phyloP scores from a whole-genome alignment of 2,888 invertebrate species.

The Drosophila atroscutellata region DNA sequence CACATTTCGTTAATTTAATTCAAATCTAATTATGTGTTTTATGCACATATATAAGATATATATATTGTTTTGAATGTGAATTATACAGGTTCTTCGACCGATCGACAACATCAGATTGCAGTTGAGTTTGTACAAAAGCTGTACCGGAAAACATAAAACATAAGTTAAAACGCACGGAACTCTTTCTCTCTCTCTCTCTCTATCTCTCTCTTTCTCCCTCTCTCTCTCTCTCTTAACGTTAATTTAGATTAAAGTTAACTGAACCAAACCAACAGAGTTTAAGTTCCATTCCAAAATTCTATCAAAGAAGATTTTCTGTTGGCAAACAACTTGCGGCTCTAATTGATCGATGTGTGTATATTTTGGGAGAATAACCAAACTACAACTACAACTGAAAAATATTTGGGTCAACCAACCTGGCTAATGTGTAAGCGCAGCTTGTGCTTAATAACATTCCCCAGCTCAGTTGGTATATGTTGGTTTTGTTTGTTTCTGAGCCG shows the following conservation, averaged over 20 bases:
- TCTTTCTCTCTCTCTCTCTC: not conserved
- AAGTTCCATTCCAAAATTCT: not conserved
- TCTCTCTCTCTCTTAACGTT: not conserved
- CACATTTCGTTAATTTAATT: not conserved
- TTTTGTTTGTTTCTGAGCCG: conserved; percentile 27
- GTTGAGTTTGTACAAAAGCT: not conserved
- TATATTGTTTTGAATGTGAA: not conserved
- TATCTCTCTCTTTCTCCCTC: not conserved
- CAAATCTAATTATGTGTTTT: not conserved
- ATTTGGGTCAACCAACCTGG: conserved; percentile 51
- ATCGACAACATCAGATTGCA: not conserved
- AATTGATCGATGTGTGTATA: conserved; percentile 16
- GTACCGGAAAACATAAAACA: not conserved
- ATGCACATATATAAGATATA: fast-evolving
- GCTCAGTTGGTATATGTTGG: not conserved
- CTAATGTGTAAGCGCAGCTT: conserved; percentile 37
- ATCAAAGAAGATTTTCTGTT: not conserved
- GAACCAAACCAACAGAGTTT: not conserved
- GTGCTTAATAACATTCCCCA: conserved; percentile 28
- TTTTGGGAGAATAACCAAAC: not conserved
- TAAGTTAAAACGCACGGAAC: not conserved
- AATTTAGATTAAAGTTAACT: not conserved
- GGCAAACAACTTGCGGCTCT: conserved; percentile 9
- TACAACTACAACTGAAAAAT: not conserved
- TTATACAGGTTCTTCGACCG: not conserved